phyloP scores from a whole-genome alignment of 1,140 invertebrate species.

The Zophobas morio region DNA sequence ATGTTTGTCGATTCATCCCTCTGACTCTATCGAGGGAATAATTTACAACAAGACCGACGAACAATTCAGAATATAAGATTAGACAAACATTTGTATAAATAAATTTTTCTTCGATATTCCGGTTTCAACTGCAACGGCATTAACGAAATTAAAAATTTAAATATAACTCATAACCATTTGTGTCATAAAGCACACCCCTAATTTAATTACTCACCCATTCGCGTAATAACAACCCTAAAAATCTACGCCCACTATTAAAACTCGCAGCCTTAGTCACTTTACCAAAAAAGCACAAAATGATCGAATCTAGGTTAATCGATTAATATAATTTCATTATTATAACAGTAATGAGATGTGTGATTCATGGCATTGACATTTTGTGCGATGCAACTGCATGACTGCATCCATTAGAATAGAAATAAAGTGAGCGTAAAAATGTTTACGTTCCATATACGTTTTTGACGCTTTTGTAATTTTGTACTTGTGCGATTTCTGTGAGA shows the following conservation, averaged over 20 bases:
- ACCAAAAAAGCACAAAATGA: not conserved
- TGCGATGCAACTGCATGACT: not conserved
- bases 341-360: not conserved
- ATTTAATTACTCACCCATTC: too few relatives aligned
- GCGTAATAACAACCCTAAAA: not conserved
- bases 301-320: not conserved
- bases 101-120: too few relatives aligned
- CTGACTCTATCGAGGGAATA: too few relatives aligned
- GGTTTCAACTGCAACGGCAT: too few relatives aligned
- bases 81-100: too few relatives aligned
- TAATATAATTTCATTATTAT: not conserved
- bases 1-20: too few relatives aligned
- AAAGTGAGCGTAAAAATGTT: too few relatives aligned
- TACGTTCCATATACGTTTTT: not conserved
- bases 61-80: too few relatives aligned
- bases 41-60: too few relatives aligned
- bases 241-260: not conserved
- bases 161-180: too few relatives aligned
- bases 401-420: not conserved
- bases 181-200: too few relatives aligned
- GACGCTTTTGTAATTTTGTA: not conserved
- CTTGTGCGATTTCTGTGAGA: slow-evolving; percentile 5
- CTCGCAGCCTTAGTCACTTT: not conserved
- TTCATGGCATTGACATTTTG: not conserved
- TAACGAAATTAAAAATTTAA: too few relatives aligned